phyloP scores from a whole-genome alignment of 2,113 vertebrate genomes.

The Apodemus sylvaticus region DNA sequence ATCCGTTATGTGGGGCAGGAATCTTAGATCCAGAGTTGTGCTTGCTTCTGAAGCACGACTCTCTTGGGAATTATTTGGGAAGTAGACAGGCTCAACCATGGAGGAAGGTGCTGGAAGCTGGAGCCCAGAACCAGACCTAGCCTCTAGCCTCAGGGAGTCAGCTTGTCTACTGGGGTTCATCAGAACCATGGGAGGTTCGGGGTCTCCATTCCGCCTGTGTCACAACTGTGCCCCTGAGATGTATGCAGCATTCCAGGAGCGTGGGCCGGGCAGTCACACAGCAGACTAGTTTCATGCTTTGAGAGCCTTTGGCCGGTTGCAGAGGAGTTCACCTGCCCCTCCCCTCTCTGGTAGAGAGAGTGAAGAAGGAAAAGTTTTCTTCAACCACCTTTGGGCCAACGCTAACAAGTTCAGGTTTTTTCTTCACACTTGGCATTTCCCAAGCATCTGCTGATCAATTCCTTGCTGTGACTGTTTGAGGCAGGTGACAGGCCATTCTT shows the following conservation, averaged over 20 bases:
- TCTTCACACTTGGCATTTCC: neutral
- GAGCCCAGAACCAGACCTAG: neutral
- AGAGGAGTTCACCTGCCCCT: too few relatives aligned
- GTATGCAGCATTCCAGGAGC: accelerated
- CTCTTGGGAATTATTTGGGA: neutral
- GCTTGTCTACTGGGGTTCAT: neutral
- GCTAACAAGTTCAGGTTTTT: too few relatives aligned
- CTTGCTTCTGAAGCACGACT: neutral
- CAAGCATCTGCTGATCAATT: neutral
- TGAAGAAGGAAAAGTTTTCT: neutral
- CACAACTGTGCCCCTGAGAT: accelerated
- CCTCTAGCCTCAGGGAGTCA: neutral
- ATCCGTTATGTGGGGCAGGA: neutral
- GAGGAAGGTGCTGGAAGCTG: accelerated
- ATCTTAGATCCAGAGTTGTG: neutral
- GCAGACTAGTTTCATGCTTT: neutral
- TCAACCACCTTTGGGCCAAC: neutral
- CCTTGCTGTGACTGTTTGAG: neutral
- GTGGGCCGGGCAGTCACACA: neutral
- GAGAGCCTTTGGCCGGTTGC: neutral
- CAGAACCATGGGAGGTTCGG: neutral
- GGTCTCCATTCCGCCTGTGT: neutral
- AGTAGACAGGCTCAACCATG: neutral
- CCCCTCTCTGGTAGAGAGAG: neutral
- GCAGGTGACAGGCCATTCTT: neutral